These are phyloP conservation scores for Pampus argenteus DNA, from an alignment of 2,797 vertebrate genomes.

Conservation along the genomic window DNA sequence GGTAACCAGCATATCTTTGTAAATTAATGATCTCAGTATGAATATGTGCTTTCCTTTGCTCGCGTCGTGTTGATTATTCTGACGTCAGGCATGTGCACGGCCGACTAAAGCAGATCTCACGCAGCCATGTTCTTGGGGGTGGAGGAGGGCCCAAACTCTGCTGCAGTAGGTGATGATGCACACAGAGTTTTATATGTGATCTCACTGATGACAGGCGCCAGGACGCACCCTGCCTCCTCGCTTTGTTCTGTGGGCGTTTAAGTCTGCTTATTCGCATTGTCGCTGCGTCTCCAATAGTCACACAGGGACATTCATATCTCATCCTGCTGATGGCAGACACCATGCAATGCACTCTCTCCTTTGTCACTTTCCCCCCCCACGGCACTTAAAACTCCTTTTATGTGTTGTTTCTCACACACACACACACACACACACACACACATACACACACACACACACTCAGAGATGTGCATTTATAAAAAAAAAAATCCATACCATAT, in stretches of 20 bases:
- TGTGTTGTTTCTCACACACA: constrained; percentile 33
- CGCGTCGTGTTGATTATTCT: constrained; percentile 48
- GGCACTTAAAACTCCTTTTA: constrained; percentile 48
- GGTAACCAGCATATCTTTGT: constrained; percentile 35
- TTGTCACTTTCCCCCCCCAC: constrained; percentile 46
- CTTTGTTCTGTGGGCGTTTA: constrained; percentile 21
- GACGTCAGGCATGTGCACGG: constrained; percentile 26
- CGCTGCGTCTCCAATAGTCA: constrained; percentile 1
- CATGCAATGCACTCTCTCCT: constrained; percentile 33
- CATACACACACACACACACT: constrained; percentile 26
- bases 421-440: constrained; percentile 25
- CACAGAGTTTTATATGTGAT: constrained; percentile 23
- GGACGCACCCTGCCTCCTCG: neutral
- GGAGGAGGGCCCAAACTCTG: neutral
- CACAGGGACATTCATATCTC: constrained; percentile 23
- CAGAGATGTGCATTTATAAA: constrained; percentile 1
- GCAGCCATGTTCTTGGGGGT: neutral
- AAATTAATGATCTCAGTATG: constrained; percentile 42
- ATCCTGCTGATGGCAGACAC: constrained; percentile 38
- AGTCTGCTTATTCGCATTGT: neutral
- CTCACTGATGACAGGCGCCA: constrained; percentile 34
- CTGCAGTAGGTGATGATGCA: constrained; percentile 30
- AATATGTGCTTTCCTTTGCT: constrained; percentile 31
- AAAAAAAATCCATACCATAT: constrained; percentile 10
- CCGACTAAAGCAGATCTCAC: constrained; percentile 35